A percentile compares a stretch with the other conserved stretches of the same genome.
Conservation (phyloP, 2,113 vertebrate genomes). For the Planiliza haematocheilus region DNA sequence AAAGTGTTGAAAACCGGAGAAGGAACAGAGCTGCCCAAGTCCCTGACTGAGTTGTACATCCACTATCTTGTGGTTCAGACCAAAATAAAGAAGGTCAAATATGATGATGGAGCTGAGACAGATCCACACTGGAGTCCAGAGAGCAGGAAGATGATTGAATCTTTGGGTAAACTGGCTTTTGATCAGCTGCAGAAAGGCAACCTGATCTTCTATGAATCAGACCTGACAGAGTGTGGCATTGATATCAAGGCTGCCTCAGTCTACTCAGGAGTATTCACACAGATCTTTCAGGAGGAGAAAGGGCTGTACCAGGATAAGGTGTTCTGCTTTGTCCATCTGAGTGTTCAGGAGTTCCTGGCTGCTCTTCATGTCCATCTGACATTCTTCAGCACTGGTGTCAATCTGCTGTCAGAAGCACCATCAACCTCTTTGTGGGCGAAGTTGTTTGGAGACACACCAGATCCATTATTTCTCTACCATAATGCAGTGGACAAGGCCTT, state of each 20-base stretch:
- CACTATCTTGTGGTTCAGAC: not conserved
- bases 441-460: accelerated
- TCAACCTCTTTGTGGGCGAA: not conserved
- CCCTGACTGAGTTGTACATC: constrained; percentile 23
- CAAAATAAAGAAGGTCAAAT: not conserved
- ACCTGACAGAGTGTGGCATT: constrained; percentile 17
- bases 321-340: constrained; percentile 57
- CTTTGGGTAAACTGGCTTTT: accelerated
- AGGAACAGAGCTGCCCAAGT: not conserved
- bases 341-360: constrained; percentile 44
- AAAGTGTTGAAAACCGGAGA: not conserved
- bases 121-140: constrained; percentile 1
- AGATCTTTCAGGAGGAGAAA: constrained; percentile 4
- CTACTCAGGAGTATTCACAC: constrained; percentile 40
- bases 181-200: not conserved
- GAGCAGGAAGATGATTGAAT: not conserved
- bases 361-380: constrained; percentile 58
- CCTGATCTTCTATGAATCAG: constrained; percentile 19
- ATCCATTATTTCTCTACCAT: accelerated
- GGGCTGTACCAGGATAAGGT: not conserved
- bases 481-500: constrained; percentile 28
- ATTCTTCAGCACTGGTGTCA: constrained; percentile 24
- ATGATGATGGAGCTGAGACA: not conserved
- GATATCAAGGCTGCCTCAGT: not conserved
- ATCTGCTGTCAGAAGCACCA: constrained; percentile 28